A percentile compares a stretch with the other conserved stretches of the same genome.
phyloP scores from a whole-genome alignment of 2,113 vertebrate genomes.

The Nothoprocta pentlandii region DNA sequence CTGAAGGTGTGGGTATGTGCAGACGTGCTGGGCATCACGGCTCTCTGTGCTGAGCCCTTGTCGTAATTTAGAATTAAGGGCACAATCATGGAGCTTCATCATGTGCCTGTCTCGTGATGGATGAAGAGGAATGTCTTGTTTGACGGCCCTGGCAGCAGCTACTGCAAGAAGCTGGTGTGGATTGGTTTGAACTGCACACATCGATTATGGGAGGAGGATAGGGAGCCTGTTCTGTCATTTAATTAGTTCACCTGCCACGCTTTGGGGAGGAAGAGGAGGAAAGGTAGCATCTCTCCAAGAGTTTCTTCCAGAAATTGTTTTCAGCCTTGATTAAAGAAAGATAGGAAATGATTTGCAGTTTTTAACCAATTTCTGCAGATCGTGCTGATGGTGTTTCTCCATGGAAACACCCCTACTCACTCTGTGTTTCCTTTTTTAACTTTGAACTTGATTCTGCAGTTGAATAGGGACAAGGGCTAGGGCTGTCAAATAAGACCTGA shows the following conservation, averaged over 20 bases:
- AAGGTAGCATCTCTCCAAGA: neutral
- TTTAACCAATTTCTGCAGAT: neutral
- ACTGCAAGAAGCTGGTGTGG: neutral
- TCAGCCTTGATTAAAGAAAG: neutral
- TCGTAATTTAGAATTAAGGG: neutral
- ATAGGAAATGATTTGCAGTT: neutral
- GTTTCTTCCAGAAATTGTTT: conserved; percentile 15
- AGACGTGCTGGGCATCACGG: neutral
- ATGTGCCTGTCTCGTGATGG: neutral
- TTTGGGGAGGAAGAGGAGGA: neutral
- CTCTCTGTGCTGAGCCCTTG: neutral
- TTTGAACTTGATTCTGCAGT: neutral
- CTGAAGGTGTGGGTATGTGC: rapidly evolving
- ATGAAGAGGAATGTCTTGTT: neutral
- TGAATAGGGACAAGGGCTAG: neutral
- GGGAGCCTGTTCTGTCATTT: neutral
- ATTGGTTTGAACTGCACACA: neutral
- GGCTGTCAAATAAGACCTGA: neutral
- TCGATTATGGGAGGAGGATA: neutral
- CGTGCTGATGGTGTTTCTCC: neutral
- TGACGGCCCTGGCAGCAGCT: neutral
- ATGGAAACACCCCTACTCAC: neutral
- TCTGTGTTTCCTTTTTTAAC: neutral
- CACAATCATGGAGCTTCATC: neutral
- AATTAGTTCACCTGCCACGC: neutral